Evolutionary conservation across 2,888 invertebrate species (phyloP).

Genomic region (Pammene aurita): DNA sequence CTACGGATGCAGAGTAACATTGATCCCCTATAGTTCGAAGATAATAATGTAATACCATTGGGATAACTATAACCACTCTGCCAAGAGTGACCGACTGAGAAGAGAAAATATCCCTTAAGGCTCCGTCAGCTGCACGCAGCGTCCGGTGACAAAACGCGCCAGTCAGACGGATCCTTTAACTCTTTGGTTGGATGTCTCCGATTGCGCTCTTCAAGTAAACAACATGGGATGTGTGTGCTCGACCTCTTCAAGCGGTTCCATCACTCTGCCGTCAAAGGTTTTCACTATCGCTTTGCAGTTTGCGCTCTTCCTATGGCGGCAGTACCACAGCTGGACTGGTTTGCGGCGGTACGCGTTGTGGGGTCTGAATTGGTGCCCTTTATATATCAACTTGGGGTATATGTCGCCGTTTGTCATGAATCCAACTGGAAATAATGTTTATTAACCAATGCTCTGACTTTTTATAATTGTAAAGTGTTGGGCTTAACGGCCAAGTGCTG

Average conservation of each 20-base stretch:
- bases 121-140: too few relatives aligned
- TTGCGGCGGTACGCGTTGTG: conserved; percentile 62
- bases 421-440: conserved; percentile 19
- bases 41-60: too few relatives aligned
- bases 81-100: too few relatives aligned
- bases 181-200: too few relatives aligned
- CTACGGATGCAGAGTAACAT: too few relatives aligned
- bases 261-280: conserved; percentile 46
- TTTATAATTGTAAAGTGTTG: not conserved
- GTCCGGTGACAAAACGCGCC: too few relatives aligned
- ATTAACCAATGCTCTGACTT: not conserved
- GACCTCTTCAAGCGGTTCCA: not conserved
- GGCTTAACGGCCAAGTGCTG: too few relatives aligned
- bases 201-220: not conserved
- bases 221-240: not conserved
- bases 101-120: too few relatives aligned
- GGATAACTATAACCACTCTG: too few relatives aligned
- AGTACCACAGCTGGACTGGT: conserved; percentile 62
- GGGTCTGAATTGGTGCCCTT: conserved; percentile 58
- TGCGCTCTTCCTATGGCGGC: conserved; percentile 51
- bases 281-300: conserved; percentile 49
- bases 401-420: conserved; percentile 45
- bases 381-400: conserved; percentile 58
- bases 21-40: too few relatives aligned
- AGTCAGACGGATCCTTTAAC: too few relatives aligned